These are phyloP conservation scores for Callocephalon fimbriatum DNA, from an alignment of 2,113 vertebrate species.

Conservation along the genomic window DNA sequence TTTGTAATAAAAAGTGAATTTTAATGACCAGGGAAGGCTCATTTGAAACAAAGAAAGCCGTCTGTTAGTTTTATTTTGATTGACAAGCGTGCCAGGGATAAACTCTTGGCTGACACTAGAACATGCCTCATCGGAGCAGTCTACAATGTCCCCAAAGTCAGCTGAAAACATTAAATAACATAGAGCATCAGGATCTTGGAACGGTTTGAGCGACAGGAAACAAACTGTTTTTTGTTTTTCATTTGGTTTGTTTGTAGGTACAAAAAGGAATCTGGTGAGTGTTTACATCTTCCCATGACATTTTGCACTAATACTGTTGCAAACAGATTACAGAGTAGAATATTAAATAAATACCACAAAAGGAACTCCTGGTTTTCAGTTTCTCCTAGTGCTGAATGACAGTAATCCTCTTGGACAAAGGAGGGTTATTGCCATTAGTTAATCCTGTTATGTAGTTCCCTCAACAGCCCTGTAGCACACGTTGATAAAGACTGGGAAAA, in stretches of 20 bases:
- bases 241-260: slow-evolving; percentile 77
- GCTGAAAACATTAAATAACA: slow-evolving; percentile 55
- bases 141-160: slow-evolving; percentile 40
- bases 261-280: slow-evolving; percentile 65
- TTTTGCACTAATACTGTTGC: slow-evolving; percentile 75
- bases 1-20: slow-evolving; percentile 52
- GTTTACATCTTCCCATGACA: slow-evolving; percentile 82
- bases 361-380: slow-evolving; percentile 67
- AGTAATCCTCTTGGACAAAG: slow-evolving; percentile 77
- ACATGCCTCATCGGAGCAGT: slow-evolving; percentile 51
- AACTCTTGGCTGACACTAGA: slow-evolving; percentile 56
- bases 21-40: slow-evolving; percentile 36
- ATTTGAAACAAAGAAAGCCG: slow-evolving; percentile 60
- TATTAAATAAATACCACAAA: slow-evolving; percentile 81
- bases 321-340: slow-evolving; percentile 75
- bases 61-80: slow-evolving; percentile 66
- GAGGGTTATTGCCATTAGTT: slow-evolving; percentile 74
- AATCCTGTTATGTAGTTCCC: slow-evolving; percentile 68
- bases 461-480: slow-evolving; percentile 58
- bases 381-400: slow-evolving; percentile 69
- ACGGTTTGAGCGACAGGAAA: slow-evolving; percentile 54
- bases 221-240: slow-evolving; percentile 55
- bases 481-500: slow-evolving; percentile 69
- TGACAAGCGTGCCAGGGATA: slow-evolving; percentile 49
- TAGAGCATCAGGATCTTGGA: slow-evolving; percentile 57